Evolutionary conservation across 2,888 invertebrate genomes (phyloP).

Genomic region (Thumatha senex): DNA sequence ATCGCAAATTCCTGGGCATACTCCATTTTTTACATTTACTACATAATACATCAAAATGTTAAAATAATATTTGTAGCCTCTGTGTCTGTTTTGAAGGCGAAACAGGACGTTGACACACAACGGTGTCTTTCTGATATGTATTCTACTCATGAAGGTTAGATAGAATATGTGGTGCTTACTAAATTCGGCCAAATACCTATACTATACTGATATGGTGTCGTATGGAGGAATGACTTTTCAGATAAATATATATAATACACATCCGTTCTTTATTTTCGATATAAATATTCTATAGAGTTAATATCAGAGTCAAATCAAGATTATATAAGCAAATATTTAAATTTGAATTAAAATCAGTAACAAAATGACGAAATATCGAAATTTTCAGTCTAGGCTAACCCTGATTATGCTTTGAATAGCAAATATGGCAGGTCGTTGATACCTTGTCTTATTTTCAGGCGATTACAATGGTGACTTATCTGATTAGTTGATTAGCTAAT

Average conservation of each 20-base stretch:
- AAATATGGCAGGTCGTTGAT: too few species aligned
- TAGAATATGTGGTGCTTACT: not conserved
- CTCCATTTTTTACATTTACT: not conserved
- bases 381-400: too few species aligned
- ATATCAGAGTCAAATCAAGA: too few species aligned
- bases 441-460: too few species aligned
- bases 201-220: not conserved
- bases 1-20: conserved; percentile 18
- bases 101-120: conserved; percentile 23
- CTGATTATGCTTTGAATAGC: too few species aligned
- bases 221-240: not conserved
- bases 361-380: too few species aligned
- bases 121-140: conserved; percentile 13
- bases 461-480: too few species aligned
- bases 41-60: not conserved
- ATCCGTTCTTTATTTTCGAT: too few species aligned
- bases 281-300: too few species aligned
- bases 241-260: not conserved
- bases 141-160: conserved; percentile 1
- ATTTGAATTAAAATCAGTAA: too few species aligned
- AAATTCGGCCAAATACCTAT: not conserved
- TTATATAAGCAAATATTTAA: too few species aligned
- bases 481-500: too few species aligned
- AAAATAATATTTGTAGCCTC: conserved; percentile 8
- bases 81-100: not conserved